These are phyloP conservation scores for Lepilemur ruficaudatus DNA, from an alignment of 2,797 vertebrate species.

Conservation along the genomic window DNA sequence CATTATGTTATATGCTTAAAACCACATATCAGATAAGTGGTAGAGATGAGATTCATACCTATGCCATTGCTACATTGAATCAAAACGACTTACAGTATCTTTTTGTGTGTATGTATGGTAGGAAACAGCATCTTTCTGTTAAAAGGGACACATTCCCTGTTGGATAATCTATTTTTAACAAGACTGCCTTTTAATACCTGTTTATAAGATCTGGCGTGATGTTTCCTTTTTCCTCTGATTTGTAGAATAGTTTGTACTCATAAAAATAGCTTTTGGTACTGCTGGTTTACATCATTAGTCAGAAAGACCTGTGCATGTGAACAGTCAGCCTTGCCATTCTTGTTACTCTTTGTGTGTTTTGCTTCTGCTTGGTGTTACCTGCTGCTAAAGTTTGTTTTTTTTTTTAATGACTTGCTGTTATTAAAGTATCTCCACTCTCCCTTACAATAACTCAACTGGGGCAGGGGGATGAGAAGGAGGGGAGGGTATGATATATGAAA, in stretches of 20 bases:
- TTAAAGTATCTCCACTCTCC: background rate
- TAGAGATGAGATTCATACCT: background rate
- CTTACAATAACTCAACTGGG: background rate
- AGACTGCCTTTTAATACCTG: background rate
- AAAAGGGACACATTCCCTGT: background rate
- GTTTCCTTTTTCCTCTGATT: background rate
- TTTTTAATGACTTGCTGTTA: background rate
- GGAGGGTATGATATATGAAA: background rate
- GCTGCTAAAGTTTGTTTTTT: background rate
- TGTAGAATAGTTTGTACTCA: conserved; percentile 14
- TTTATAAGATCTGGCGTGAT: background rate
- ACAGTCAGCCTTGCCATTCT: background rate
- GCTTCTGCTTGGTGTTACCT: background rate
- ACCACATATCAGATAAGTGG: background rate
- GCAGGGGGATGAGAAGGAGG: too few species aligned
- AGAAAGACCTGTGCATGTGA: background rate
- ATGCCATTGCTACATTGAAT: background rate
- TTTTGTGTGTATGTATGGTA: background rate
- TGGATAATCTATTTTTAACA: background rate
- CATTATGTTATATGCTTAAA: background rate
- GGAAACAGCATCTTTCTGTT: background rate
- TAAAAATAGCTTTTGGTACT: conserved; percentile 1
- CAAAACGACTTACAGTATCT: background rate
- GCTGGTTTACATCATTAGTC: conserved; percentile 24
- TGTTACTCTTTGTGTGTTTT: background rate